Evolutionary conservation across 2,888 invertebrate genomes (phyloP), one percentile per base, ranked within the genome.

Genomic region (Pteria penguin): DNA sequence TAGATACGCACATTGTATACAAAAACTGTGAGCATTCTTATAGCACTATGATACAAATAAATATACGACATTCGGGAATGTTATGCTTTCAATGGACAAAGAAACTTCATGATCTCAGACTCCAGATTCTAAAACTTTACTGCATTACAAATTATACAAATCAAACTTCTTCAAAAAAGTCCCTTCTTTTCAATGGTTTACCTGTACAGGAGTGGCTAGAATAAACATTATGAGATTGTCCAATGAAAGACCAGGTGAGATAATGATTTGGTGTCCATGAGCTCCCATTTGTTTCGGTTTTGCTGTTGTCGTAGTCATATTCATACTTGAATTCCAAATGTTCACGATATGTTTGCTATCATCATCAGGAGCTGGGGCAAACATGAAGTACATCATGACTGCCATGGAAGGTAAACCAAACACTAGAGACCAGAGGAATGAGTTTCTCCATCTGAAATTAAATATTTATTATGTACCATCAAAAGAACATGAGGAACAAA

Each of bases 351-450:
- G 45, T 0, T 58, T 8, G 11, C 52, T 27, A 33, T 77, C 57
- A 1, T 75, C 74, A 2, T 82, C 78, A 8, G 75, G 72, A 2
- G 82, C 71, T 33, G 82, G 82, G 4, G 81, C 80, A 72, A 89
- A 86, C 98, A 99, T 98, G 92, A 98, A 99, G 90, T 96, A 96
- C 82, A 95, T 94, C 99, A 99, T 99, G 26, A 97, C 95, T 22
- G 96, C 93, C 98, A 99, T 98, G 83, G 97, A 96, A 0, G 99
- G 99, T 0, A 96, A 95, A 0, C 99, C 99, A 92, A 99, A 99
- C 3, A 97, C 92, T 2, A 99, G 92, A 0, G 98, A 98, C 71
- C 98, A 94, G 0, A 98, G 93, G 92, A 99, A 99, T 2, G 99
- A 96, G 81, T 94, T 96, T 57, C 97, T 94, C 99, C 99, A 99